These are phyloP conservation scores for Dufourea novaeangliae DNA, from an alignment of 1,140 invertebrate species.

Conservation along the genomic window DNA sequence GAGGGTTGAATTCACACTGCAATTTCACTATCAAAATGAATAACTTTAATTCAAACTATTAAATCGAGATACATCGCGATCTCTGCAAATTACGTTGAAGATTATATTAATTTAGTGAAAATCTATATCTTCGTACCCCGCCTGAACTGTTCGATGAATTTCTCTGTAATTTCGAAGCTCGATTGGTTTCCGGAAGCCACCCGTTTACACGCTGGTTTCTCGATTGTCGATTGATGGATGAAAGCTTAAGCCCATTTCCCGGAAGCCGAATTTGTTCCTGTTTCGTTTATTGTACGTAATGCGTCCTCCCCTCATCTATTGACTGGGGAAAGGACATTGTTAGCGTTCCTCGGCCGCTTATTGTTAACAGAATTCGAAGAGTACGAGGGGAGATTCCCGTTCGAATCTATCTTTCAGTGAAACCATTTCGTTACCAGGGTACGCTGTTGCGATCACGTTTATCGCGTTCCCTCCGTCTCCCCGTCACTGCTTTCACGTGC, in stretches of 20 bases:
- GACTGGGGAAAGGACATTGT: constrained; percentile 29
- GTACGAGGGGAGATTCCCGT: background rate
- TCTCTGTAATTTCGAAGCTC: constrained; percentile 9
- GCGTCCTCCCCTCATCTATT: constrained; percentile 7
- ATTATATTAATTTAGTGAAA: no score
- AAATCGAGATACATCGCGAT: no score
- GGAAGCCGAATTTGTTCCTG: constrained; percentile 13
- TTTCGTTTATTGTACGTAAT: constrained; percentile 17
- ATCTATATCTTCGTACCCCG: background rate
- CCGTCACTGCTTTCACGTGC: constrained; percentile 6
- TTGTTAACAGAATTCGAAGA: constrained; percentile 31
- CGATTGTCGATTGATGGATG: background rate
- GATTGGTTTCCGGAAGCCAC: background rate
- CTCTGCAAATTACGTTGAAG: no score
- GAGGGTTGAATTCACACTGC: no score
- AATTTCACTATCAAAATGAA: no score
- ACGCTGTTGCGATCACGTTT: constrained; percentile 28
- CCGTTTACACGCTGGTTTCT: background rate
- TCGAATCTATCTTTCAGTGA: constrained; percentile 8
- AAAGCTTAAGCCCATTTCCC: background rate
- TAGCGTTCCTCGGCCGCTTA: constrained; percentile 26
- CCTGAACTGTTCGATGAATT: constrained; percentile 9
- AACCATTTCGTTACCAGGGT: constrained; percentile 29
- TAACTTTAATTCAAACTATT: no score
- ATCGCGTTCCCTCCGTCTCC: constrained; percentile 17